These are phyloP conservation scores for Drosophila acutilabella DNA, from an alignment of 2,888 invertebrate genomes.

Conservation along the genomic window DNA sequence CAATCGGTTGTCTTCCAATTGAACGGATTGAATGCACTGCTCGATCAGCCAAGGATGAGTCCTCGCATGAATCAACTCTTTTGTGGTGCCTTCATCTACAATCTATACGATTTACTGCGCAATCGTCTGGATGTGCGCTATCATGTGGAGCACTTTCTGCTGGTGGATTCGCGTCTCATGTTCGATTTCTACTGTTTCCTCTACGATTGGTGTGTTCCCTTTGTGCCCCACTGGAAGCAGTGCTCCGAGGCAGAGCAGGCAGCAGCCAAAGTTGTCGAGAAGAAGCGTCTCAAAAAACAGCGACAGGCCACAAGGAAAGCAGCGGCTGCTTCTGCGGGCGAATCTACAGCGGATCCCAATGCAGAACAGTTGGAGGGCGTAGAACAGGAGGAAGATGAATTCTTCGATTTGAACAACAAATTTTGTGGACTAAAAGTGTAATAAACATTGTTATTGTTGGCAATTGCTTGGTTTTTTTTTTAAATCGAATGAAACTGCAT, in stretches of 20 bases:
- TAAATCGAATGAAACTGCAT: too few species aligned
- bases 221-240: slow-evolving; percentile 79
- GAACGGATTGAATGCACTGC: slow-evolving; percentile 87
- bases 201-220: slow-evolving; percentile 79
- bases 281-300: slow-evolving; percentile 77
- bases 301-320: slow-evolving; percentile 74
- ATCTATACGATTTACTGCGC: slow-evolving; percentile 88
- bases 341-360: slow-evolving; percentile 68
- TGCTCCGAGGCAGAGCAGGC: slow-evolving; percentile 43
- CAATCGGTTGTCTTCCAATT: slow-evolving; percentile 84
- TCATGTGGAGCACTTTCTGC: slow-evolving; percentile 86
- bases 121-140: slow-evolving; percentile 86
- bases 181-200: slow-evolving; percentile 83
- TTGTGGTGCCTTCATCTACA: slow-evolving; percentile 92
- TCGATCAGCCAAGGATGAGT: slow-evolving; percentile 87
- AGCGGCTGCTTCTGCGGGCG: slow-evolving; percentile 25
- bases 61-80: slow-evolving; percentile 88
- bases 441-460: slow-evolving; percentile 4
- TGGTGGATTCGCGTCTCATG: slow-evolving; percentile 81
- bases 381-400: slow-evolving; percentile 69
- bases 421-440: slow-evolving; percentile 79
- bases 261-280: slow-evolving; percentile 58
- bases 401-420: slow-evolving; percentile 83
- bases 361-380: slow-evolving; percentile 67
- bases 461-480: not conserved